Evolutionary conservation across 2,888 invertebrate genomes (phyloP).

Genomic region (Autographa pulchrina): DNA sequence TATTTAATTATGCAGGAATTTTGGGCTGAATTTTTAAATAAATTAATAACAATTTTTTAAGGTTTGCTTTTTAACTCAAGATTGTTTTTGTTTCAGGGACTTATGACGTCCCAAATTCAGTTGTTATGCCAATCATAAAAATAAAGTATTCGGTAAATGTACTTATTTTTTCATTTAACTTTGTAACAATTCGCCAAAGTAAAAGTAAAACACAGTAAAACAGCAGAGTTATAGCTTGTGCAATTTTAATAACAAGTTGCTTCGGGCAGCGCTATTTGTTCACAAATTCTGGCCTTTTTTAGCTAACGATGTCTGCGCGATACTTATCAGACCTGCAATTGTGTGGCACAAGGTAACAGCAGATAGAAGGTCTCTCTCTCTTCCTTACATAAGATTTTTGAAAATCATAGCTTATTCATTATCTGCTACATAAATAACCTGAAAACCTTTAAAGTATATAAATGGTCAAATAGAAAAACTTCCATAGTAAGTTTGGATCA

Average conservation of each 20-base stretch:
- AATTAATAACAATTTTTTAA: no score
- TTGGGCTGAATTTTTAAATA: no score
- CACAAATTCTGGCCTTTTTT: constrained; percentile 27
- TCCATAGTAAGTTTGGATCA: no score
- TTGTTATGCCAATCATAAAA: background rate
- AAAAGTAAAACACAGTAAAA: constrained; percentile 7
- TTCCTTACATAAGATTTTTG: no score
- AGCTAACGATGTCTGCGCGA: constrained; percentile 36
- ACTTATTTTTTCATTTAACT: background rate
- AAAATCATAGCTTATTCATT: no score
- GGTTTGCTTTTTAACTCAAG: background rate
- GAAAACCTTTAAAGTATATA: no score
- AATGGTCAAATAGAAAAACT: no score
- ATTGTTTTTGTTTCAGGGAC: background rate
- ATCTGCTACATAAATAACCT: no score
- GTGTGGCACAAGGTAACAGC: constrained; percentile 5
- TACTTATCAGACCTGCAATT: constrained; percentile 33
- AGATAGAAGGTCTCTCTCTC: background rate
- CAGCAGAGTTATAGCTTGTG: constrained; percentile 7
- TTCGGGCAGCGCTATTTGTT: constrained; percentile 25
- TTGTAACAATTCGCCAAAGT: background rate
- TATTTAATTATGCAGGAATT: no score
- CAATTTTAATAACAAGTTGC: constrained; percentile 9
- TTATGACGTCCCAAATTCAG: background rate
- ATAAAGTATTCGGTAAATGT: background rate